Evolutionary conservation across 2,113 vertebrate genomes (phyloP), one percentile per base, ranked within the genome.

Genomic region (Hoplias malabaricus): DNA sequence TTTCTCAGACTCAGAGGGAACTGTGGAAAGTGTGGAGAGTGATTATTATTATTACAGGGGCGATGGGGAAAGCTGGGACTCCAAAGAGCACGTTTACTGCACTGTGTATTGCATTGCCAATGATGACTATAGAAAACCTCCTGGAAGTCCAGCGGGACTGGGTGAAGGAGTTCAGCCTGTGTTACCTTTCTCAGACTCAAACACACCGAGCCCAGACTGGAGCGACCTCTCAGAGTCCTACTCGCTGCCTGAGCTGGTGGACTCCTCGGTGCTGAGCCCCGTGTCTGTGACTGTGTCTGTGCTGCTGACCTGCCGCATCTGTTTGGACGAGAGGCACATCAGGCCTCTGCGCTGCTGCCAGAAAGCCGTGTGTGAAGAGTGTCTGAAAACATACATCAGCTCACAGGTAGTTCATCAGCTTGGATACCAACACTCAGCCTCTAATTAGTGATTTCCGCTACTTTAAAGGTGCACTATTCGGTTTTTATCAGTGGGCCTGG

Each of bases 281-380:
- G 84, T 86, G 76, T 88, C 85, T 50, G 77, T 86, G 31, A 86
- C 87, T 76, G 86, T 90, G 73, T 86, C 92, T 68, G 86, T 93
- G 78, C 74, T 93, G 82, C 88, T 94, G 73, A 91, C 91, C 79
- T 99, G 98, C 88, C 94, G 96, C 75, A 94, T 99, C 88, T 99
- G 98, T 88, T 90, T 99, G 86, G 94, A 96, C 79, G 89, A 92
- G 69, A 95, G 94, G 86, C 88, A 92, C 79, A 94, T 95, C 90
- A 91, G 93, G 81, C 94, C 95, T 27, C 84, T 98, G 81, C 91
- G 93, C 75, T 99, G 97, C 91, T 99, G 98, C 92, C 94, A 93
- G 88, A 96, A 94, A 89, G 91, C 94, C n/a, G 94, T 98, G 83
- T 99, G 98, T 80, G 94, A 95, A 61, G 97, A 96, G 86, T 99